A percentile compares a stretch with the other conserved stretches of the same genome.
Evolutionary conservation across 2,888 invertebrate genomes (phyloP).

Genomic region (Sabellastarte sp.): DNA sequence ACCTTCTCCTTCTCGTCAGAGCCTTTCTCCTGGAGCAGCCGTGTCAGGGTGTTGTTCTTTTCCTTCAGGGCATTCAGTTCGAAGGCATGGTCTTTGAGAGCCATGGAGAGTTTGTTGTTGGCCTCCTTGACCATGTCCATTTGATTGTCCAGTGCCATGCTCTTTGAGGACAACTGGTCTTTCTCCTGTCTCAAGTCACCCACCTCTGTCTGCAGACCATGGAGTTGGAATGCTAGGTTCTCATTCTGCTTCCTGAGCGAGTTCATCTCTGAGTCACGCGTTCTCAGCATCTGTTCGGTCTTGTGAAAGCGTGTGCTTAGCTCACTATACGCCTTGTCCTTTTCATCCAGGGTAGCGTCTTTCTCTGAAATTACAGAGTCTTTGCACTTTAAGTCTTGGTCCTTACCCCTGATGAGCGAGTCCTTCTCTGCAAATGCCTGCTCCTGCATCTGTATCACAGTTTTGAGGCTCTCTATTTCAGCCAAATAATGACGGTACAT

Average conservation of each 20-base stretch:
- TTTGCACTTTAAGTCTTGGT: neutral
- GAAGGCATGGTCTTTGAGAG: slow-evolving; percentile 52
- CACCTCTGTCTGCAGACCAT: slow-evolving; percentile 41
- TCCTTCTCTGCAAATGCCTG: slow-evolving; percentile 8
- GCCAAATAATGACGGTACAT: neutral
- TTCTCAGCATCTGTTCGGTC: slow-evolving; percentile 33
- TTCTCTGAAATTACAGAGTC: slow-evolving; percentile 6
- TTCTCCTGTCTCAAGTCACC: slow-evolving; percentile 40
- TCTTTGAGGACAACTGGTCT: slow-evolving; percentile 7
- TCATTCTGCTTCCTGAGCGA: slow-evolving; percentile 51
- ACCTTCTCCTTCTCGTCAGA: slow-evolving; percentile 29
- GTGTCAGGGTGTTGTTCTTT: slow-evolving; percentile 43
- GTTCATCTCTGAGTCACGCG: slow-evolving; percentile 39
- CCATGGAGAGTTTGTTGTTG: slow-evolving; percentile 47
- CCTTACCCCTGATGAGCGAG: slow-evolving; percentile 10
- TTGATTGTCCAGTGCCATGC: slow-evolving; percentile 12
- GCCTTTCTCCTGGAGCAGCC: slow-evolving; percentile 16
- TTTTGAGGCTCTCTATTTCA: neutral
- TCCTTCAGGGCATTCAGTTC: slow-evolving; percentile 53
- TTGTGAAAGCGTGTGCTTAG: slow-evolving; percentile 29
- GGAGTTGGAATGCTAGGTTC: slow-evolving; percentile 46
- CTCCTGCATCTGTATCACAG: neutral
- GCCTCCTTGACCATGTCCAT: slow-evolving; percentile 35
- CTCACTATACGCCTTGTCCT: slow-evolving; percentile 36
- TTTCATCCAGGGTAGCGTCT: slow-evolving; percentile 16